Evolutionary conservation across 2,113 vertebrate species (phyloP).

Genomic region (Sula dactylatra): DNA sequence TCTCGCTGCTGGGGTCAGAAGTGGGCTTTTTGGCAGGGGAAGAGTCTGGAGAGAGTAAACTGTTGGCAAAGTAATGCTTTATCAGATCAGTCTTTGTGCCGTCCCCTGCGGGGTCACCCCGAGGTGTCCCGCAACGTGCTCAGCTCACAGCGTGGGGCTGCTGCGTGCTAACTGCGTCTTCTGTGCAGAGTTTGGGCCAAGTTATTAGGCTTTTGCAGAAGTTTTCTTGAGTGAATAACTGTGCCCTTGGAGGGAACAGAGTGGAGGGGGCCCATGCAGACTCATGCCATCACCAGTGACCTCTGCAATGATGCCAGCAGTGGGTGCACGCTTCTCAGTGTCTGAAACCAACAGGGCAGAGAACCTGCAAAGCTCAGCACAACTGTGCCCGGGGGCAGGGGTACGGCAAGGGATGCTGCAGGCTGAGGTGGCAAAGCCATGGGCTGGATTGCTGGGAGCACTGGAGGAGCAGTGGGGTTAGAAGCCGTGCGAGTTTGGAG

Average conservation of each 20-base stretch:
- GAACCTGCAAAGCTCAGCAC: neutral
- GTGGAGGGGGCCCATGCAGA: fast-evolving
- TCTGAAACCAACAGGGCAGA: neutral
- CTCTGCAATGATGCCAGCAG: neutral
- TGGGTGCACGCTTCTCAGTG: fast-evolving
- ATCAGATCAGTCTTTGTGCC: fast-evolving
- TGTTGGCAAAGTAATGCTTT: neutral
- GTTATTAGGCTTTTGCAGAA: fast-evolving
- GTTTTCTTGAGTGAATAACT: fast-evolving
- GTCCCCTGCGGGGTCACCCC: neutral
- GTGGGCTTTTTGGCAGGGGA: neutral
- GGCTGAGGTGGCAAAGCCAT: neutral
- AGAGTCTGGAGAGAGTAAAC: neutral
- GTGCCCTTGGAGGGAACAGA: neutral
- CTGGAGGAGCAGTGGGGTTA: fast-evolving
- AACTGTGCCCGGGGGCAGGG: neutral
- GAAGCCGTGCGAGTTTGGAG: fast-evolving
- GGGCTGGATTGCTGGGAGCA: neutral
- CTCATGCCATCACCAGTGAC: fast-evolving
- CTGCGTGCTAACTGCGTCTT: fast-evolving
- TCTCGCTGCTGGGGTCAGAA: neutral
- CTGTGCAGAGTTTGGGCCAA: fast-evolving
- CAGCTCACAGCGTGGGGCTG: neutral
- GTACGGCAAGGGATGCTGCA: neutral
- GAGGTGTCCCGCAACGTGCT: fast-evolving